A percentile compares a stretch with the other conserved stretches of the same genome.
Conservation (phyloP, 2,113 vertebrate species). For the Monopterus albus region DNA sequence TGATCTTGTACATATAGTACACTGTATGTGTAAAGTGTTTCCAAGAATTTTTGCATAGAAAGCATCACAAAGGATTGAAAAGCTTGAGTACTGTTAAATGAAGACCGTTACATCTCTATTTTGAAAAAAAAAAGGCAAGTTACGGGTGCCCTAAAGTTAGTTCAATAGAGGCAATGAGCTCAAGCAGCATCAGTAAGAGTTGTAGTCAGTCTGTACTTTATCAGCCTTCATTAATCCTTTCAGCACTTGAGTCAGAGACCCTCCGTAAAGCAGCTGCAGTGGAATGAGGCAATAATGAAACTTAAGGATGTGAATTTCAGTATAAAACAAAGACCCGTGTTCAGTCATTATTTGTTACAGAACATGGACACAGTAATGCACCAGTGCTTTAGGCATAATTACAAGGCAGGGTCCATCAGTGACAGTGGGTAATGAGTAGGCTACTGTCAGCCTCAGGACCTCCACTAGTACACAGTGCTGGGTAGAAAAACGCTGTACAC, state of each 20-base stretch:
- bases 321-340: constrained; percentile 19
- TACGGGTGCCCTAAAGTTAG: background rate
- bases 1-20: constrained; percentile 71
- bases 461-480: constrained; percentile 47
- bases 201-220: background rate
- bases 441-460: constrained; percentile 47
- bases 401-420: constrained; percentile 61
- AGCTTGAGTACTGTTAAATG: constrained; percentile 18
- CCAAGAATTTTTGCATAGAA: constrained; percentile 28
- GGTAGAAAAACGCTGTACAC: constrained; percentile 50
- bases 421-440: constrained; percentile 61
- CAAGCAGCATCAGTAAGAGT: background rate
- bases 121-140: background rate
- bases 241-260: background rate
- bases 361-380: constrained; percentile 45
- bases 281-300: constrained; percentile 43
- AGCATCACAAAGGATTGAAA: constrained; percentile 28
- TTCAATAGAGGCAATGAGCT: background rate
- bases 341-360: constrained; percentile 40
- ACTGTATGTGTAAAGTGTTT: constrained; percentile 27
- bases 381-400: constrained; percentile 56
- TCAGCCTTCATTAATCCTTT: constrained; percentile 13
- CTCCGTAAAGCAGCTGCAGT: constrained; percentile 2
- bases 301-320: constrained; percentile 49
- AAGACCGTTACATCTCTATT: background rate